phyloP scores from a whole-genome alignment of 2,113 vertebrate species.

The Hyperopisus bebe region DNA sequence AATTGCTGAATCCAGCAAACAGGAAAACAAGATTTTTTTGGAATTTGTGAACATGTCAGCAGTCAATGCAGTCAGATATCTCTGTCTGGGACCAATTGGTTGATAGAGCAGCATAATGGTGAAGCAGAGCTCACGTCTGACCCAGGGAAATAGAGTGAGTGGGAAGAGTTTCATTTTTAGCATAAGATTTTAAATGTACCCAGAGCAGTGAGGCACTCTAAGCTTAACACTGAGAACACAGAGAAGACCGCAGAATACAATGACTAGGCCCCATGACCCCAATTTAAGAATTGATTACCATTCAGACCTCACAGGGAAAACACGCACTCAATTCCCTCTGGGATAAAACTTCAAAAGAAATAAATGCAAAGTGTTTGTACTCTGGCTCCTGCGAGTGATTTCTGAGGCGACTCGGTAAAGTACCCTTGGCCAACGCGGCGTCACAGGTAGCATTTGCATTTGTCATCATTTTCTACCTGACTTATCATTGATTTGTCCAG shows the following conservation, averaged over 20 bases:
- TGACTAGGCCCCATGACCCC: neutral
- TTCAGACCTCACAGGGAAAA: slow-evolving; percentile 1
- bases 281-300: slow-evolving; percentile 11
- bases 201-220: neutral
- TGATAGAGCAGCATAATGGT: neutral
- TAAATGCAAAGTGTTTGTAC: slow-evolving; percentile 2
- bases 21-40: neutral
- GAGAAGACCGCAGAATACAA: neutral
- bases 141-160: neutral
- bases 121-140: neutral
- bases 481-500: slow-evolving; percentile 17
- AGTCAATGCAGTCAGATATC: neutral
- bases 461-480: slow-evolving; percentile 13
- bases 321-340: neutral
- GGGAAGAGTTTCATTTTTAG: neutral
- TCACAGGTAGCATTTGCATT: neutral
- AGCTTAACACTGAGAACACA: neutral
- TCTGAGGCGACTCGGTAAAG: neutral
- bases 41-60: neutral
- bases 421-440: neutral
- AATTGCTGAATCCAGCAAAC: neutral
- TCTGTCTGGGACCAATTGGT: neutral
- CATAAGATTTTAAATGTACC: neutral
- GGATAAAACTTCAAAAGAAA: neutral
- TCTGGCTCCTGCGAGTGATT: neutral